Base-by-base conservation (phyloP, 2,888 invertebrate species). In the Tricholauxania praeusta region DNA sequence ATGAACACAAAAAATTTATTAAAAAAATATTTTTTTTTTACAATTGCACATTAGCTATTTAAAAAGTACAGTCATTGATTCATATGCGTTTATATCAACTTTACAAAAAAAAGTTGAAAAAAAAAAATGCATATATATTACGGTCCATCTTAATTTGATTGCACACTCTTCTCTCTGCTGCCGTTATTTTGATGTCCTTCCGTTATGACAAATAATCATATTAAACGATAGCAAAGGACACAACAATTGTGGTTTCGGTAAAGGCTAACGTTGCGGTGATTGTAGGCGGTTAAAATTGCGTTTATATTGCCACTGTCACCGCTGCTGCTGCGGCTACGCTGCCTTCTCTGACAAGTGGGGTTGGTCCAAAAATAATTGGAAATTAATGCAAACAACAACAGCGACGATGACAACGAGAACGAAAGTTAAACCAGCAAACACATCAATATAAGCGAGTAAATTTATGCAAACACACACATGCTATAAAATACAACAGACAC, bases 351-450 rank as follows among this genome's bases (percentile, higher is more conserved):
- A 39, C 39, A 39, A 10, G 7, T 57, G 12, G 15, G 57, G 12
- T 15, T 57, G 32, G 48, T 48, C 55, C 28, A 55, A 67, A 57
- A 19, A 67, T 67, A 67, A 67, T 67, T 67, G 67, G 67, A 67
- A 67, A 67, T 67, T 67, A 67, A 67, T 67, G 67, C 67, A 67
- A 67, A 67, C 57, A 67, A 12, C 55, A n/a, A 22, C 55, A 55
- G 28, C 53, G 55, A 53, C 67, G 15, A 39, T 8, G 55, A 53
- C 65, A 53, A 52, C n/a, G 55, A 53, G 52, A 52, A 52, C 39
- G 17, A 32, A 14, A 32, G 22, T 28, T 19, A 57, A 57, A 22
- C 57, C 22, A 22, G 19, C 57, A 57, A 22, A 57, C 57, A 57
- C 57, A 57, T 39, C 39, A 39, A 39, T 10, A 39, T 39, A 39